Conservation (phyloP, 1,140 invertebrate genomes). For the Cotesia chilonis region DNA sequence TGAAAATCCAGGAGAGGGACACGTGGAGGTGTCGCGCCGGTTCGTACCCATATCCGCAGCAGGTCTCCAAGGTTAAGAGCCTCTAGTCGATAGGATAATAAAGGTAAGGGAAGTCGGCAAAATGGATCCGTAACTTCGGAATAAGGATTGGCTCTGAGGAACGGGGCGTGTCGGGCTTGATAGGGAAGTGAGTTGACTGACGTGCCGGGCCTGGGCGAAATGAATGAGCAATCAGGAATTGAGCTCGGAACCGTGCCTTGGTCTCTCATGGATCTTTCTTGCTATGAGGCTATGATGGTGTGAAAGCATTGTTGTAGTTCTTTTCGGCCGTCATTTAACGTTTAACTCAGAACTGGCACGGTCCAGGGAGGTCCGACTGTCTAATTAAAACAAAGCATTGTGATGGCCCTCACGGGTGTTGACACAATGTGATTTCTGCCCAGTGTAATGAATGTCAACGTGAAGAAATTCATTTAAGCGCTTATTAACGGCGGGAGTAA, state of each 20-base stretch:
- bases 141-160: constrained; percentile 82
- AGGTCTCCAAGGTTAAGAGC: constrained; percentile 87
- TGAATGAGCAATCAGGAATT: constrained; percentile 39
- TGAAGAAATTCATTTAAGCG: constrained; percentile 51
- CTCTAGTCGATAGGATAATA: constrained; percentile 90
- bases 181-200: constrained; percentile 57
- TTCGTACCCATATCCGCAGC: too few species aligned
- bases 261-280: too few species aligned
- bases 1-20: too few species aligned
- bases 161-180: constrained; percentile 73
- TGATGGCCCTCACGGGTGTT: constrained; percentile 67
- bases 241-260: constrained; percentile 48
- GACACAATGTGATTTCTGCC: constrained; percentile 80
- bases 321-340: constrained; percentile 67
- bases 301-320: too few species aligned
- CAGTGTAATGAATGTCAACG: constrained; percentile 80
- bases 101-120: constrained; percentile 88
- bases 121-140: constrained; percentile 84
- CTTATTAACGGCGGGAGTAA: neutral
- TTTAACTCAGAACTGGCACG: constrained; percentile 82
- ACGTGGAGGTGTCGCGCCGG: too few species aligned
- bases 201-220: constrained; percentile 58
- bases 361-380: constrained; percentile 81
- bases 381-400: constrained; percentile 91
- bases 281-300: too few species aligned